Conservation (phyloP, 2,113 vertebrate species). For the Callospermophilus lateralis region DNA sequence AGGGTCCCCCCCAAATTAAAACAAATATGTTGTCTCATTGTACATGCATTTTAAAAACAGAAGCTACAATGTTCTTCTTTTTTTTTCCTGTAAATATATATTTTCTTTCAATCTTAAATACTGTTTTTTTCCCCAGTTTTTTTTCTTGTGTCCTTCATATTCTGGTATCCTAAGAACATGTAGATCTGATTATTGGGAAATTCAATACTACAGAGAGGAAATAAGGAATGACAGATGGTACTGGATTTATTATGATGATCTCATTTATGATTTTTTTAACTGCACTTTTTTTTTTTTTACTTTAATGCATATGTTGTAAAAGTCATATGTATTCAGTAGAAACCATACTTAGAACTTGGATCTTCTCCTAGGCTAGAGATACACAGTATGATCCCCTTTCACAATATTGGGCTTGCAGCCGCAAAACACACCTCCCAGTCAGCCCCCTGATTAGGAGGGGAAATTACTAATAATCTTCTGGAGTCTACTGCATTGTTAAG, state of each 20-base stretch:
- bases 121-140: background rate
- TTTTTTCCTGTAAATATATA: background rate
- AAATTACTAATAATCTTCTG: background rate
- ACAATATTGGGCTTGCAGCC: background rate
- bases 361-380: background rate
- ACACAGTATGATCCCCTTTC: background rate
- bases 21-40: background rate
- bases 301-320: background rate
- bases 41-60: background rate
- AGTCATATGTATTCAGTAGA: background rate
- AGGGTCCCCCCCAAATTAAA: background rate
- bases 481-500: background rate
- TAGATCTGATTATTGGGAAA: background rate
- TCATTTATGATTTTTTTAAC: background rate
- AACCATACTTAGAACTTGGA: background rate
- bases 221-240: background rate
- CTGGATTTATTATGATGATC: background rate
- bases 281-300: no score
- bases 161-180: background rate
- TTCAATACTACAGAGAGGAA: background rate
- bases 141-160: background rate
- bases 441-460: background rate
- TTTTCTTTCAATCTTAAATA: background rate
- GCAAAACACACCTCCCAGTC: background rate
- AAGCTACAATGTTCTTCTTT: background rate